Base-by-base conservation (phyloP, 2,888 invertebrate genomes). In the Cinara cedri region DNA sequence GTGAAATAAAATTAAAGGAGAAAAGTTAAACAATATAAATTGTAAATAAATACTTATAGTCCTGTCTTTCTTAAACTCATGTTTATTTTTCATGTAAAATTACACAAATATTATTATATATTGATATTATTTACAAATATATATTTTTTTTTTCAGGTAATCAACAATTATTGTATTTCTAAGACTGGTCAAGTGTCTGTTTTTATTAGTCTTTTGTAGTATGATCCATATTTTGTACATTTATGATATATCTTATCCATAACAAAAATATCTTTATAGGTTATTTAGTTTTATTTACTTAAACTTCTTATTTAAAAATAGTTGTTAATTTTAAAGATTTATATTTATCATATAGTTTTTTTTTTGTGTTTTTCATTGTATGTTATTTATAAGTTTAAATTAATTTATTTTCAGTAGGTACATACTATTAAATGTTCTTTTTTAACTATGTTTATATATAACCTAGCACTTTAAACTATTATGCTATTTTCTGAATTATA, bases 151-250 rank as follows among this genome's bases (percentile, higher is more conserved):
- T 60, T 72, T 11, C 13, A 63, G 51, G 26, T 21, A 21, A 63
- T 54, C 8, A 54, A 34, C 49, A 72, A 62, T 62, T 72, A 26
- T 60, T 26, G 26, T 60, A 60, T 72, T 26, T 62, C n/a, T 62
- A 72, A 74, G 74, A 74, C 63, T 63, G 46, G 34, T 6, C 6
- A 51, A 63, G 51, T 51, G 63, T 62, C 62, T 74, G 63, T n/a
- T 74, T 74, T 70, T 19, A 51, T 63, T 74, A 42, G 24, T 57
- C 11, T n/a, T n/a, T 42, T 55, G 4, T 49, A 46, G 46, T n/a
- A n/a, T n/a, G n/a, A n/a, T n/a, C 51, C 63, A 9, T 42, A 24
- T 24, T 44, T 6, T 54, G 10, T 24, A 46, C 24, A 46, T 44
- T 70, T 71, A 42, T 42, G 0, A 16, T 42, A 55, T 42, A 44